Conservation (phyloP, 2,113 vertebrate genomes). For the Origma solitaria region DNA sequence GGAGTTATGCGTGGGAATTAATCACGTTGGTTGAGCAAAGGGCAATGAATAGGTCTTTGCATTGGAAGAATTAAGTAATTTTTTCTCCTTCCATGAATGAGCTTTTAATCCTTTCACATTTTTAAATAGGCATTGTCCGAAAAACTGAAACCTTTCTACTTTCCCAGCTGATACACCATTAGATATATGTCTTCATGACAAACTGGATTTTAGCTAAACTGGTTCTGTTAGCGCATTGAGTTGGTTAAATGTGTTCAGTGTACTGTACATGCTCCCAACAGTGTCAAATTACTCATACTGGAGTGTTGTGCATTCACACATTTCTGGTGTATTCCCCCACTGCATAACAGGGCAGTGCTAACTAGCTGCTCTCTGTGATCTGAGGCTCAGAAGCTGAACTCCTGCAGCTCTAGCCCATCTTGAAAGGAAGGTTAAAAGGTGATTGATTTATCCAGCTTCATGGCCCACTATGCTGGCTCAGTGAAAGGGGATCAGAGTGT, state of each 20-base stretch:
- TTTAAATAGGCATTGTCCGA: not conserved
- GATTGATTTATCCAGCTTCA: not conserved
- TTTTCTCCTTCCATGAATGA: not conserved
- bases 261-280: not conserved
- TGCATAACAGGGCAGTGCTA: not conserved
- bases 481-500: not conserved
- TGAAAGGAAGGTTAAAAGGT: not conserved
- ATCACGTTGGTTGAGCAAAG: not conserved
- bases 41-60: not conserved
- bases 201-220: not conserved
- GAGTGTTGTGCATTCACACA: not conserved
- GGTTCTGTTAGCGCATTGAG: not conserved
- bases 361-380: not conserved
- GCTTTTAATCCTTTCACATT: not conserved
- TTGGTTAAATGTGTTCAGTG: not conserved
- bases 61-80: not conserved
- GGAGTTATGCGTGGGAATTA: not conserved
- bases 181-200: not conserved
- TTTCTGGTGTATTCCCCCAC: not conserved
- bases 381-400: not conserved
- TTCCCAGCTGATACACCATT: not conserved
- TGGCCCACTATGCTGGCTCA: not conserved
- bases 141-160: not conserved
- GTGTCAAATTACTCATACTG: not conserved
- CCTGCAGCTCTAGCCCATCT: not conserved